Base-by-base conservation (phyloP, 1,140 invertebrate species). In the Grapholita molesta region DNA sequence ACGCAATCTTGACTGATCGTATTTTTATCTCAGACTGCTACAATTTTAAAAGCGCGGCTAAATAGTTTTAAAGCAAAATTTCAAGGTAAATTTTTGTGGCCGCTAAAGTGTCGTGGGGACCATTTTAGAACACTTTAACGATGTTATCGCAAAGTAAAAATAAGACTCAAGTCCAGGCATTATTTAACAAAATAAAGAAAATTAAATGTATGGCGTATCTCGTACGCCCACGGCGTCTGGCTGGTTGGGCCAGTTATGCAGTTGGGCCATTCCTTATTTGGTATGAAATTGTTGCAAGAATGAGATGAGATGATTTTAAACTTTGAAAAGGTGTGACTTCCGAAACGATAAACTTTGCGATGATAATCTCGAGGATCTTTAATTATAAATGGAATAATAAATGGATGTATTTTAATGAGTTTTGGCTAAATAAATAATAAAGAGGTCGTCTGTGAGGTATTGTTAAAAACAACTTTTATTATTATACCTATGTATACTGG, bases 261-360 rank as follows among this genome's bases (percentile, higher is more conserved):
- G n/a, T n/a, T n/a, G n/a, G n/a, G n/a, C n/a, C n/a, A n/a, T n/a
- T 12, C 55, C 55, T 61, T 61, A 61, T 61, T 61, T 61, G 55
- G 55, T 0, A 61, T n/a, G 55, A 57, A 57, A 61, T 61, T 61
- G 55, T 61, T 61, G 55, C 55, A 28, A 30, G n/a, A 25, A 6
- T 61, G 24, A 61, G 55, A 6, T 61, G 24, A 61, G 24, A 61
- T 28, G 24, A 61, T 61, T 61, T 28, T 61, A 5, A 15, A 25
- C 15, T 48, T 15, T 48, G 1, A 11, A 38, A 15, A 48, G 38
- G 42, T 48, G 42, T 48, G 42, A 48, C 42, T 48, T 48, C 18
- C 18, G 42, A 48, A 21, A 21, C 18, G 18, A 48, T 48, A 48
- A 48, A 48, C 42, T 48, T 21, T 2, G n/a, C 6, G 42, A 48